A percentile compares a stretch with the other conserved stretches of the same genome.
Conservation (phyloP, 2,888 invertebrate genomes). For the Sepiola atlantica region DNA sequence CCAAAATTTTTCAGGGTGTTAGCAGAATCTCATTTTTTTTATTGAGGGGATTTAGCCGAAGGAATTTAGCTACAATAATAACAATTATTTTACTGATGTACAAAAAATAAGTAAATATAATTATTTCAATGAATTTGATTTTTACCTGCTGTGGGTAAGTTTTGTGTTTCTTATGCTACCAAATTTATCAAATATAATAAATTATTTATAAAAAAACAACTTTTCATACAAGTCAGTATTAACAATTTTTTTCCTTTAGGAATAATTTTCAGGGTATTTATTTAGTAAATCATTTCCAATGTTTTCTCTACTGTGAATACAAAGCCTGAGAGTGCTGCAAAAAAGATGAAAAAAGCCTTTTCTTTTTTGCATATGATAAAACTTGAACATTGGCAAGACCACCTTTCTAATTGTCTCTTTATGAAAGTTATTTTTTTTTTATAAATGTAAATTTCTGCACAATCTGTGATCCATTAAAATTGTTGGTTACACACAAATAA, state of each 20-base stretch:
- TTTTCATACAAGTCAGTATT: neutral
- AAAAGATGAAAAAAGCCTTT: neutral
- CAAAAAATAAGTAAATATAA: slow-evolving; percentile 32
- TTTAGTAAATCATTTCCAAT: slow-evolving; percentile 2
- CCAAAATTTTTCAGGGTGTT: too few relatives aligned
- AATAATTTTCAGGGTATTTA: neutral
- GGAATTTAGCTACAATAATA: too few relatives aligned
- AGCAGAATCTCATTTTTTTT: too few relatives aligned
- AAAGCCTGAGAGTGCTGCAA: slow-evolving; percentile 32
- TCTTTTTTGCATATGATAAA: neutral
- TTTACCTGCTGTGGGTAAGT: neutral
- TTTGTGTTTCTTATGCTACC: neutral
- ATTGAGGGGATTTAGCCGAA: too few relatives aligned
- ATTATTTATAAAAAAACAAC: neutral
- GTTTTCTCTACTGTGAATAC: neutral
- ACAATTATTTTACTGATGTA: neutral
- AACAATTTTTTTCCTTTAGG: neutral
- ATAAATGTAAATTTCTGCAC: slow-evolving; percentile 24
- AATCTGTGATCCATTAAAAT: slow-evolving; percentile 32
- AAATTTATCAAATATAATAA: neutral
- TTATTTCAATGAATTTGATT: neutral
- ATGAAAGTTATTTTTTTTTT: neutral
- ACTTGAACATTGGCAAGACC: neutral
- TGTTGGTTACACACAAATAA: neutral
- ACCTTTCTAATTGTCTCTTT: neutral